A percentile compares a stretch with the other conserved stretches of the same genome.
Evolutionary conservation across 2,888 invertebrate species (phyloP).

Genomic region (Apamea crenata): DNA sequence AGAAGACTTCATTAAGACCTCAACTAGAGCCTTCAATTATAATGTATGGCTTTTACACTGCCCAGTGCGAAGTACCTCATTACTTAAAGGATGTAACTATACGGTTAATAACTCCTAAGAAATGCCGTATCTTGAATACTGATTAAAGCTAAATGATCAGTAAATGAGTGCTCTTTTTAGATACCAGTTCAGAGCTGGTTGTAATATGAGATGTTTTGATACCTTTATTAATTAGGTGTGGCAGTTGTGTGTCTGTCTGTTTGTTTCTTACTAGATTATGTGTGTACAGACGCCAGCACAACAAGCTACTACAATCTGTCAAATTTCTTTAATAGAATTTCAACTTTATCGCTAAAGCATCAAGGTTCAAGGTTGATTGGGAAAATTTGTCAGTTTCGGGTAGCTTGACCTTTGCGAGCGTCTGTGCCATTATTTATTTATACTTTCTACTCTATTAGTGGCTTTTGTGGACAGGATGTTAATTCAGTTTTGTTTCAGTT

Average conservation of each 20-base stretch:
- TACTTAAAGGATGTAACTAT: conserved; percentile 60
- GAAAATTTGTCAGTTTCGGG: no score
- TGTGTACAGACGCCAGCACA: no score
- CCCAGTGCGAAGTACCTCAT: conserved; percentile 61
- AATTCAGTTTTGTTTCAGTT: no score
- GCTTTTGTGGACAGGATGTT: neutral
- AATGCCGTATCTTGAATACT: conserved; percentile 48
- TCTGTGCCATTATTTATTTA: no score
- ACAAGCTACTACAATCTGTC: no score
- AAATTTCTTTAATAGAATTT: no score
- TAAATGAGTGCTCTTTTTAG: conserved; percentile 43
- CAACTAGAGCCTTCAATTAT: conserved; percentile 56
- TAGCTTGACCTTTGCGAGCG: no score
- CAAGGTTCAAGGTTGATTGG: no score
- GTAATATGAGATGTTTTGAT: conserved; percentile 45
- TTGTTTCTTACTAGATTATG: neutral
- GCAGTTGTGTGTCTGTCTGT: neutral
- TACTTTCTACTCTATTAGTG: no score
- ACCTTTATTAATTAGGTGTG: conserved; percentile 28
- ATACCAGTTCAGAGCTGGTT: conserved; percentile 31
- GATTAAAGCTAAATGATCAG: conserved; percentile 56
- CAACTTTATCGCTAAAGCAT: no score
- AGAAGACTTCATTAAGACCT: conserved; percentile 60
- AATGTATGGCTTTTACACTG: conserved; percentile 48
- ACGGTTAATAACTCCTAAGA: conserved; percentile 56